phyloP scores from a whole-genome alignment of 2,888 invertebrate genomes.

The Monochamus alternatus region DNA sequence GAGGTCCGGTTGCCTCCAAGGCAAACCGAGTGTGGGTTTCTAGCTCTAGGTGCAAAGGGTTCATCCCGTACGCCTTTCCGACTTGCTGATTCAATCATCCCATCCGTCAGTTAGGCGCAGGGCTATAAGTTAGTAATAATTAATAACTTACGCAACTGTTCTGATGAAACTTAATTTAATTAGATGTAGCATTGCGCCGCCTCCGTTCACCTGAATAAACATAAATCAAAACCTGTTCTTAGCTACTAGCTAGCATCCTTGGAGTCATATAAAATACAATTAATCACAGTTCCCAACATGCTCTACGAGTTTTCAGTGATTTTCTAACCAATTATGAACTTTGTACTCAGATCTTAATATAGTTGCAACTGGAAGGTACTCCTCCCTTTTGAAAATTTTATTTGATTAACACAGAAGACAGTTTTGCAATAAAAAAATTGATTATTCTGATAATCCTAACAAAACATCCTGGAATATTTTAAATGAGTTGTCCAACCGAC shows the following conservation, averaged over 20 bases:
- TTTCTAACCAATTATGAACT: slow-evolving; percentile 27
- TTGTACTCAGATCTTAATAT: slow-evolving; percentile 22
- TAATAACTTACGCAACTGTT: slow-evolving; percentile 38
- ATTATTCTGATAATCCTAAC: no score
- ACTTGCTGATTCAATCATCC: slow-evolving; percentile 24
- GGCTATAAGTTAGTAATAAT: slow-evolving; percentile 30
- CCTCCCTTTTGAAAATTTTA: no score
- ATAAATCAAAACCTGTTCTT: slow-evolving; percentile 36
- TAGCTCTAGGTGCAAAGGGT: not conserved
- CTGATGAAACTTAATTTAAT: slow-evolving; percentile 35
- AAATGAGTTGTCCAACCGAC: no score
- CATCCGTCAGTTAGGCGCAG: slow-evolving; percentile 18
- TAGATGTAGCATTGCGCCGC: slow-evolving; percentile 32
- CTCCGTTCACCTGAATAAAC: slow-evolving; percentile 35
- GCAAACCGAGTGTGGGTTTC: not conserved
- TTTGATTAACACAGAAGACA: no score
- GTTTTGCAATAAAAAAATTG: no score
- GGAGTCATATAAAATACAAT: slow-evolving; percentile 27
- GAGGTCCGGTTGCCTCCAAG: not conserved
- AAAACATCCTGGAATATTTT: no score
- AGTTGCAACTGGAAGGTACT: no score
- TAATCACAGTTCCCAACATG: slow-evolving; percentile 29
- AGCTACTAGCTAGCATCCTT: slow-evolving; percentile 1
- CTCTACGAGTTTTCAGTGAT: slow-evolving; percentile 23
- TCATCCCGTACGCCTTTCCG: slow-evolving; percentile 13